Evolutionary conservation across 2,113 vertebrate genomes (phyloP).

Genomic region (Tupaia chinensis): DNA sequence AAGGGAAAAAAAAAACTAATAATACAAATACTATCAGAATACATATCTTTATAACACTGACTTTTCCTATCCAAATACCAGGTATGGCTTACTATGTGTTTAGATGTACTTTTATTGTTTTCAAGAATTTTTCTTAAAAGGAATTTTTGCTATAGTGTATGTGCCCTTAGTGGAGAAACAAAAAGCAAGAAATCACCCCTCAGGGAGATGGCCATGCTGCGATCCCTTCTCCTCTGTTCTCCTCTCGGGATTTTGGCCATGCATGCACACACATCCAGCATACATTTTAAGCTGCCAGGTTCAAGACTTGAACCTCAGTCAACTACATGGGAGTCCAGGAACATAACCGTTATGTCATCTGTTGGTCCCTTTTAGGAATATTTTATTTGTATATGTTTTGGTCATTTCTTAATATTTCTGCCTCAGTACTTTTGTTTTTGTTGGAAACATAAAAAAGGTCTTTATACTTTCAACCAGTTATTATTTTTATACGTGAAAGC

Average conservation of each 20-base stretch:
- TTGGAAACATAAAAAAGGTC: not conserved
- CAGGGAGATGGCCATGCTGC: too few species aligned
- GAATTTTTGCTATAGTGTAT: too few species aligned
- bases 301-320: too few species aligned
- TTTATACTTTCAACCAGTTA: not conserved
- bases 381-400: conserved; percentile 11
- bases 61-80: not conserved
- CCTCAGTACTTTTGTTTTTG: not conserved
- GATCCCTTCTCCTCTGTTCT: too few species aligned
- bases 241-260: too few species aligned
- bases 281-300: too few species aligned
- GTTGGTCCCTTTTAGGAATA: not conserved
- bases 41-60: conserved; percentile 14
- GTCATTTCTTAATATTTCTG: conserved; percentile 28
- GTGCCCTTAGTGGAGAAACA: too few species aligned
- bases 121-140: not conserved
- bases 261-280: too few species aligned
- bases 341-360: too few species aligned
- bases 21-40: conserved; percentile 13
- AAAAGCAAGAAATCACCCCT: too few species aligned
- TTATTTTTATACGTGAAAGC: conserved; percentile 29
- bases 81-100: not conserved
- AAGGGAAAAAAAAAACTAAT: not conserved
- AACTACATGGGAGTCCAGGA: too few species aligned
- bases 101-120: not conserved